These are phyloP conservation scores for Rhynchonema sp. DNA, from an alignment of 2,888 invertebrate species.

Conservation along the genomic window DNA sequence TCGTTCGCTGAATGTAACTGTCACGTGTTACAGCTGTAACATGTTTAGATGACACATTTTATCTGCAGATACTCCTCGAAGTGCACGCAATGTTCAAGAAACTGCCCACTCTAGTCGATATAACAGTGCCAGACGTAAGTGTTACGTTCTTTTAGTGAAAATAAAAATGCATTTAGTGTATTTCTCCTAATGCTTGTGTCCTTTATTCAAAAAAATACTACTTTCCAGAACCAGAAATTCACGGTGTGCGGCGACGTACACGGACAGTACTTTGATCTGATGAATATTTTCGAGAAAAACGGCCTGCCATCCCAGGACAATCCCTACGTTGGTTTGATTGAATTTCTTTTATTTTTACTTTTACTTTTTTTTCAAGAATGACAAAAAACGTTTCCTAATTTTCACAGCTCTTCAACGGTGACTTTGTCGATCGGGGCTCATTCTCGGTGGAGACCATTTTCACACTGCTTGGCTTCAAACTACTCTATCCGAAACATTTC, in stretches of 20 bases:
- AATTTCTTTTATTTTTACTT: background rate
- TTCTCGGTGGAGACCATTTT: constrained; percentile 99
- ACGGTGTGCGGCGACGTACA: constrained; percentile 97
- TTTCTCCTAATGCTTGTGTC: background rate
- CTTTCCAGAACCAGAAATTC: constrained; percentile 53
- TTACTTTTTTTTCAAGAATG: background rate
- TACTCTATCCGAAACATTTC: constrained; percentile 84
- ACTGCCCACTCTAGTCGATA: constrained; percentile 71
- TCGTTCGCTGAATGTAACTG: no score
- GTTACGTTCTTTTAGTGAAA: no score
- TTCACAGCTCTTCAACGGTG: constrained; percentile 80
- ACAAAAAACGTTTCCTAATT: background rate
- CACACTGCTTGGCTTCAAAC: constrained; percentile 81
- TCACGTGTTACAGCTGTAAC: no score
- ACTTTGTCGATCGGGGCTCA: constrained; percentile 96
- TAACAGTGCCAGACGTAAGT: constrained; percentile 49
- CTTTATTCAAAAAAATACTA: no score
- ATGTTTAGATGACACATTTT: no score
- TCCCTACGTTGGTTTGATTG: constrained; percentile 56
- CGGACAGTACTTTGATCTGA: constrained; percentile 91
- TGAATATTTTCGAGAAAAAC: constrained; percentile 90
- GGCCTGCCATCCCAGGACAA: constrained; percentile 84
- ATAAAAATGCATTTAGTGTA: background rate
- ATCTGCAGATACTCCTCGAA: constrained; percentile 65
- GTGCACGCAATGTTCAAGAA: constrained; percentile 61